Conservation (phyloP, 2,797 vertebrate genomes). For the Pelodytes ibericus region DNA sequence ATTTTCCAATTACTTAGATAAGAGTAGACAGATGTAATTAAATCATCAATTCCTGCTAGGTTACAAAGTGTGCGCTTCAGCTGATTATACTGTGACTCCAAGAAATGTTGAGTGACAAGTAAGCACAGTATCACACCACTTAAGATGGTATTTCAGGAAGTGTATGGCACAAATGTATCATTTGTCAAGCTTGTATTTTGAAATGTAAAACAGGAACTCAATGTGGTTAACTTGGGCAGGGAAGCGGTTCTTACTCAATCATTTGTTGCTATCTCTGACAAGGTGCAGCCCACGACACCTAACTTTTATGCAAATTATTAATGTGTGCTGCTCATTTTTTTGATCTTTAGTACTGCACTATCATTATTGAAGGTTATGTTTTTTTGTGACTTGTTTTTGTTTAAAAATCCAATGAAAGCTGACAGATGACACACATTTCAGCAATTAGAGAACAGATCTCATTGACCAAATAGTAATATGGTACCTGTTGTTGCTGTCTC, state of each 20-base stretch:
- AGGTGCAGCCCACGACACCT: slow-evolving; percentile 39
- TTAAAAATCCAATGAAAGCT: background rate
- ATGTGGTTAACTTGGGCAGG: slow-evolving; percentile 55
- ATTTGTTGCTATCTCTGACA: slow-evolving; percentile 36
- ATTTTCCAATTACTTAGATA: too few relatives aligned
- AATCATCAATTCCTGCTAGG: too few relatives aligned
- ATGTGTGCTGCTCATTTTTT: background rate
- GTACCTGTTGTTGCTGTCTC: slow-evolving; percentile 79
- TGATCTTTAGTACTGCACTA: background rate
- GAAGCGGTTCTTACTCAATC: slow-evolving; percentile 60
- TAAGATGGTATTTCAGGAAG: background rate
- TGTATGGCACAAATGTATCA: background rate
- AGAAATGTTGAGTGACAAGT: too few relatives aligned
- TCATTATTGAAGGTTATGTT: background rate
- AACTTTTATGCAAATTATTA: slow-evolving; percentile 43
- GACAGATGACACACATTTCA: background rate
- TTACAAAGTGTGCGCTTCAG: too few relatives aligned
- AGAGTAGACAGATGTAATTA: too few relatives aligned
- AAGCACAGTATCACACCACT: too few relatives aligned
- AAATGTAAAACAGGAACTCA: slow-evolving; percentile 58
- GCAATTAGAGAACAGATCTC: background rate
- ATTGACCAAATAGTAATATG: background rate
- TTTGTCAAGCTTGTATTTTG: background rate
- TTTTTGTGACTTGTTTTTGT: background rate
- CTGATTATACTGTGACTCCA: too few relatives aligned